These are phyloP conservation scores for Dendrolimus punctatus DNA, from an alignment of 1,140 invertebrate species.

Conservation along the genomic window DNA sequence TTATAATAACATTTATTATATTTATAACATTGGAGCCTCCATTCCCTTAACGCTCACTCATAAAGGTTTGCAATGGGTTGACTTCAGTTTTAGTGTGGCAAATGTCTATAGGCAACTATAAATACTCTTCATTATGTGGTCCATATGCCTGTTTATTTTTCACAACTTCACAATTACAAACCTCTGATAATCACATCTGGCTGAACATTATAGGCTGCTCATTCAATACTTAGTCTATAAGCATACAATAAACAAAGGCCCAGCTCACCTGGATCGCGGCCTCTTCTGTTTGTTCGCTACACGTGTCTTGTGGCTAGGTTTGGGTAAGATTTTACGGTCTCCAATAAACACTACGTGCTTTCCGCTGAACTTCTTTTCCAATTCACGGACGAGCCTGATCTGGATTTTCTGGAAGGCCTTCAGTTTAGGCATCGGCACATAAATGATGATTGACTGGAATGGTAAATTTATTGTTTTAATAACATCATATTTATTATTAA, in stretches of 20 bases:
- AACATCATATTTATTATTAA: not conserved
- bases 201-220: too few relatives aligned
- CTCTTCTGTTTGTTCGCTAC: slow-evolving; percentile 98
- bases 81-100: too few relatives aligned
- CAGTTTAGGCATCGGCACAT: slow-evolving; percentile 98
- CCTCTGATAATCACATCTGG: too few relatives aligned
- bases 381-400: slow-evolving; percentile 93
- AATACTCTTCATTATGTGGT: too few relatives aligned
- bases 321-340: slow-evolving; percentile 97
- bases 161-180: too few relatives aligned
- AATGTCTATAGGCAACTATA: too few relatives aligned
- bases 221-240: too few relatives aligned
- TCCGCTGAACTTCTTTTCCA: slow-evolving; percentile 99
- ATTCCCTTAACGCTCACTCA: too few relatives aligned
- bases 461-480: not conserved
- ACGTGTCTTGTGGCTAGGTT: slow-evolving; percentile 96
- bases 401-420: slow-evolving; percentile 99
- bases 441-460: slow-evolving; percentile 96
- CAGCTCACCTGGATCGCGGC: slow-evolving; percentile 80
- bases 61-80: too few relatives aligned
- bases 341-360: slow-evolving; percentile 99
- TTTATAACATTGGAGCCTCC: too few relatives aligned
- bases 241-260: too few relatives aligned
- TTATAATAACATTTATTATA: not conserved
- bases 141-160: too few relatives aligned